Conservation (phyloP, 2,888 invertebrate genomes). For the Bombyx huttoni region DNA sequence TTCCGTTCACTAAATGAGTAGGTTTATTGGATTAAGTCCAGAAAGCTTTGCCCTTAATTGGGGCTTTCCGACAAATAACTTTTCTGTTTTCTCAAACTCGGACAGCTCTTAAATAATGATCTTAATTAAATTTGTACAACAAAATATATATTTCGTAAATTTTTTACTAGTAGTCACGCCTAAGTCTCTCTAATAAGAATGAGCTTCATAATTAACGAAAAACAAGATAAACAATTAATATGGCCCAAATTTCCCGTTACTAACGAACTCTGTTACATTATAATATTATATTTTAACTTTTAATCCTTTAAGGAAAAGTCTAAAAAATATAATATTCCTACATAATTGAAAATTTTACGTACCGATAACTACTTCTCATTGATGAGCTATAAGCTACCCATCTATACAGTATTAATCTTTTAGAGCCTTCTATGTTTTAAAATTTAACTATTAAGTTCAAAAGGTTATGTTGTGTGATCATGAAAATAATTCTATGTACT, state of each 20-base stretch:
- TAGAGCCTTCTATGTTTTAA: no score
- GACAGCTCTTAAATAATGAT: slow-evolving; percentile 62
- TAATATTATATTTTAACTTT: not conserved
- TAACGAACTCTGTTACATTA: not conserved
- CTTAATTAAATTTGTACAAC: slow-evolving; percentile 57
- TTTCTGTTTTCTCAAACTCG: slow-evolving; percentile 67
- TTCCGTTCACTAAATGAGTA: slow-evolving; percentile 67
- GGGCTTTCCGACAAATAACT: slow-evolving; percentile 68
- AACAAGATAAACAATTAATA: not conserved
- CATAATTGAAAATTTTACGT: no score
- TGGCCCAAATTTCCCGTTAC: not conserved
- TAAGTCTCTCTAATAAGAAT: slow-evolving; percentile 2
- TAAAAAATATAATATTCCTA: no score
- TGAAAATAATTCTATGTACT: no score
- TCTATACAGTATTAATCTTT: no score
- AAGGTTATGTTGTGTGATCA: no score
- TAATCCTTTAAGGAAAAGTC: not conserved
- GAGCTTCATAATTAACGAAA: not conserved
- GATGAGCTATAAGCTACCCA: no score
- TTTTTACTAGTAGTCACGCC: slow-evolving; percentile 18
- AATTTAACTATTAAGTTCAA: no score
- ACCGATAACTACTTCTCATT: no score
- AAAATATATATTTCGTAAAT: slow-evolving; percentile 36
- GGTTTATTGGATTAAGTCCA: slow-evolving; percentile 70
- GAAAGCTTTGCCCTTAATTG: slow-evolving; percentile 69